Conservation (phyloP, 2,797 vertebrate genomes). For the Nyctalus aviator region DNA sequence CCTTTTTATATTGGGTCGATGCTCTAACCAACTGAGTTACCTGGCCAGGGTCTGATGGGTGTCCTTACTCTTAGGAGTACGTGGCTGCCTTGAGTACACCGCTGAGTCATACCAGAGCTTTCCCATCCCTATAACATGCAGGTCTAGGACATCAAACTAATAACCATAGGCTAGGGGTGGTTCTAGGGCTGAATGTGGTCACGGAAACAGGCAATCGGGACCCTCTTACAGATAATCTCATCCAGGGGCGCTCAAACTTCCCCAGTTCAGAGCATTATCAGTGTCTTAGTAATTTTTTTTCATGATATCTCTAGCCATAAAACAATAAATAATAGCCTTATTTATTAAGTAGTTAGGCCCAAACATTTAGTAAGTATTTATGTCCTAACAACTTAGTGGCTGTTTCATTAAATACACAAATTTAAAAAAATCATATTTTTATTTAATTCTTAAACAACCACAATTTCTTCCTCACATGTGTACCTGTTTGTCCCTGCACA, state of each 20-base stretch:
- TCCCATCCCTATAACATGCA: not conserved
- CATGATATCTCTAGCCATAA: not conserved
- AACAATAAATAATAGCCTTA: not conserved
- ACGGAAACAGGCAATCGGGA: not conserved
- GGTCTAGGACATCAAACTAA: not conserved
- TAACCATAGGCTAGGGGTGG: not conserved
- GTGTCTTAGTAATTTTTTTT: slow-evolving; percentile 31
- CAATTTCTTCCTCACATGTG: not conserved
- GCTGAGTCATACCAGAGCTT: not conserved
- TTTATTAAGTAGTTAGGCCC: not conserved
- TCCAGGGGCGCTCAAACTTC: not conserved
- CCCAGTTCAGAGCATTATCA: not conserved
- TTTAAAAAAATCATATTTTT: slow-evolving; percentile 24
- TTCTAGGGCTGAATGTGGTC: not conserved
- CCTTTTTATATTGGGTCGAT: not conserved
- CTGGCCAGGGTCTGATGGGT: not conserved
- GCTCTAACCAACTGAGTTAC: not conserved
- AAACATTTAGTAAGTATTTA: slow-evolving; percentile 45
- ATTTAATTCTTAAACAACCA: slow-evolving; percentile 34
- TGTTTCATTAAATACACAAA: slow-evolving; percentile 12
- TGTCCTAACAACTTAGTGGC: not conserved
- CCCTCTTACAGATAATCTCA: not conserved
- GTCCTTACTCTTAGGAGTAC: not conserved
- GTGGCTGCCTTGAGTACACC: not conserved
- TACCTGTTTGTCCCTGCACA: not conserved